phyloP scores from a whole-genome alignment of 2,113 vertebrate genomes.

The Labeo rohita region DNA sequence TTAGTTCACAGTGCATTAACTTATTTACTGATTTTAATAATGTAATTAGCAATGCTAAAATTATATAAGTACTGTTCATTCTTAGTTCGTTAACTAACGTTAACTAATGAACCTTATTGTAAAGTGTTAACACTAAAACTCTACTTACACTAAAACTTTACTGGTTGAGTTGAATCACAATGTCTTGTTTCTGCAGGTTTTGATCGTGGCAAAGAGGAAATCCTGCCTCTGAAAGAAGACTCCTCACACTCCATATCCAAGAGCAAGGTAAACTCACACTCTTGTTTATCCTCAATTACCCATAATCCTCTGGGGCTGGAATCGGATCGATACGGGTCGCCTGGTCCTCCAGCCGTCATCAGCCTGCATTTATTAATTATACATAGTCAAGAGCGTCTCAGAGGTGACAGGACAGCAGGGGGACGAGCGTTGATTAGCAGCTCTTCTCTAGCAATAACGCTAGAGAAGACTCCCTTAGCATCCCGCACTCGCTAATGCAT shows the following conservation, averaged over 20 bases:
- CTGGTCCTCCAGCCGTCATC: background rate
- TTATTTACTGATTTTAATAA: too few relatives aligned
- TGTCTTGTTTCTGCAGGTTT: slow-evolving; percentile 79
- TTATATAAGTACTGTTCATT: too few relatives aligned
- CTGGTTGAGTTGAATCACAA: background rate
- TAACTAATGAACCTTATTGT: too few relatives aligned
- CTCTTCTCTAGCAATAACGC: background rate
- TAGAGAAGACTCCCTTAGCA: background rate
- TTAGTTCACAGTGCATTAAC: too few relatives aligned
- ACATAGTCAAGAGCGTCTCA: background rate
- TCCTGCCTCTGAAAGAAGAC: slow-evolving; percentile 87
- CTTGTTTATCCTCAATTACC: background rate
- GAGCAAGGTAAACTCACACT: slow-evolving; percentile 86
- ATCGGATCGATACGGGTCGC: background rate
- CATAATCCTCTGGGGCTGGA: slow-evolving; percentile 1
- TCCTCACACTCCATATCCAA: slow-evolving; percentile 90
- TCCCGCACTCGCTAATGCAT: background rate
- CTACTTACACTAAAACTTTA: too few relatives aligned
- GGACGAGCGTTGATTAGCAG: background rate
- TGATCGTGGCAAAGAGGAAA: slow-evolving; percentile 91
- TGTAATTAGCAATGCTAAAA: too few relatives aligned
- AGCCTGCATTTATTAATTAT: slow-evolving; percentile 9
- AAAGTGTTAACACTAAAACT: too few relatives aligned
- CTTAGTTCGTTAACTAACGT: too few relatives aligned
- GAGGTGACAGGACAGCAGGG: background rate